phyloP scores from a whole-genome alignment of 64 coral and sea anemone genomes.

The Catalaphyllia jardinei region DNA sequence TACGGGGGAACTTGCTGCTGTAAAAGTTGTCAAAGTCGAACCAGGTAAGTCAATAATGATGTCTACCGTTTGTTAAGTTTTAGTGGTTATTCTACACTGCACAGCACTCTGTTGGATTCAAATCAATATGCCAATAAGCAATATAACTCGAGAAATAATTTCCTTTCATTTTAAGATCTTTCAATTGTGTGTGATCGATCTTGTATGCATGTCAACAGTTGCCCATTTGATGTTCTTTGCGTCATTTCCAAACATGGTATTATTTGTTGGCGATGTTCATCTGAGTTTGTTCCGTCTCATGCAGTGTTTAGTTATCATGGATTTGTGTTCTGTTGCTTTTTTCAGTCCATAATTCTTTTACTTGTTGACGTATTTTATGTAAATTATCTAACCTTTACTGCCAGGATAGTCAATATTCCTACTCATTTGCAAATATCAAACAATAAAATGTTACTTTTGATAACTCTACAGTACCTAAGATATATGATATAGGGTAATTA shows the following conservation, averaged over 20 bases:
- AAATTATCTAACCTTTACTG: background rate
- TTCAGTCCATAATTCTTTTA: background rate
- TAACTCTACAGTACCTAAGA: background rate
- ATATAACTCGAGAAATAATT: background rate
- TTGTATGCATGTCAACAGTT: background rate
- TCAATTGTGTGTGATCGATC: background rate
- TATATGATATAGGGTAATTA: background rate
- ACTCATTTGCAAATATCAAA: slow-evolving; percentile 7
- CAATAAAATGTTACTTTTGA: slow-evolving; percentile 1
- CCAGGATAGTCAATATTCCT: background rate
- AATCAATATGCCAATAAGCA: background rate
- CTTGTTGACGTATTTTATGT: background rate
- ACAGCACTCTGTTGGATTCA: too few species aligned
- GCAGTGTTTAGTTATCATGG: background rate
- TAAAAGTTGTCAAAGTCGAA: slow-evolving; percentile 99
- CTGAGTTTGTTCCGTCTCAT: background rate
- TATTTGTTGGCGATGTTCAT: background rate
- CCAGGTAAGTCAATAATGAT: slow-evolving; percentile 64
- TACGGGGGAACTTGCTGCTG: slow-evolving; percentile 94
- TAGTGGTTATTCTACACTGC: too few species aligned
- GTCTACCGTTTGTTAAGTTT: too few species aligned
- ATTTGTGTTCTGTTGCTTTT: background rate
- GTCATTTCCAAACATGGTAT: background rate
- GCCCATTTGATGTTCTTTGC: background rate
- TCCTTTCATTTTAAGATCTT: background rate